phyloP scores from a whole-genome alignment of 2,888 invertebrate genomes.

The Eupithecia tripunctaria region DNA sequence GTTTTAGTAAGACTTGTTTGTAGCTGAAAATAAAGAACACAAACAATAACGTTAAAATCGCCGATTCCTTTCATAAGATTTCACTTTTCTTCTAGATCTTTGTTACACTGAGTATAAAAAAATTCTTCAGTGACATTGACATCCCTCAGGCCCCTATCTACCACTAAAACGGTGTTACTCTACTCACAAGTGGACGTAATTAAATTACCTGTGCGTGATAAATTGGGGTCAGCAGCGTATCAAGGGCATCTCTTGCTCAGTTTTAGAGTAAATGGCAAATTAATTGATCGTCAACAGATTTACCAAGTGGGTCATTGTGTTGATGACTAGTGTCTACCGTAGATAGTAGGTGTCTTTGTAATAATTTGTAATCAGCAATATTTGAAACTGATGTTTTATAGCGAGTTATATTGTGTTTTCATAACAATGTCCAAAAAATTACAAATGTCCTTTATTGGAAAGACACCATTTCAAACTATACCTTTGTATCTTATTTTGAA shows the following conservation, averaged over 20 bases:
- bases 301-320: constrained; percentile 21
- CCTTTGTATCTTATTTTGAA: background rate
- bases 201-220: constrained; percentile 40
- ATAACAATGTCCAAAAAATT: background rate
- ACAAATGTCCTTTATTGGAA: background rate
- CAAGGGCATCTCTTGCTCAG: constrained; percentile 38
- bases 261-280: constrained; percentile 29
- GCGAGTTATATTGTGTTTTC: background rate
- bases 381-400: background rate
- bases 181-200: constrained; percentile 37
- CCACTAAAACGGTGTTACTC: constrained; percentile 29
- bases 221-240: constrained; percentile 46
- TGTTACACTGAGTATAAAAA: background rate
- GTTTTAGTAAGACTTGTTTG: background rate
- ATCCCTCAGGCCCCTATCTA: constrained; percentile 1
- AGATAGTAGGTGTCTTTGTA: background rate
- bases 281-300: constrained; percentile 36
- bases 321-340: background rate
- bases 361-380: background rate
- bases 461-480: background rate
- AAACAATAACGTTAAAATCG: background rate
- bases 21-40: background rate
- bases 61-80: background rate
- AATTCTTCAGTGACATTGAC: constrained; percentile 15
- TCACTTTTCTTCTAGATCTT: background rate